A percentile compares a stretch with the other conserved stretches of the same genome.
Conservation (phyloP, 2,113 vertebrate genomes). For the Corythoichthys intestinalis region DNA sequence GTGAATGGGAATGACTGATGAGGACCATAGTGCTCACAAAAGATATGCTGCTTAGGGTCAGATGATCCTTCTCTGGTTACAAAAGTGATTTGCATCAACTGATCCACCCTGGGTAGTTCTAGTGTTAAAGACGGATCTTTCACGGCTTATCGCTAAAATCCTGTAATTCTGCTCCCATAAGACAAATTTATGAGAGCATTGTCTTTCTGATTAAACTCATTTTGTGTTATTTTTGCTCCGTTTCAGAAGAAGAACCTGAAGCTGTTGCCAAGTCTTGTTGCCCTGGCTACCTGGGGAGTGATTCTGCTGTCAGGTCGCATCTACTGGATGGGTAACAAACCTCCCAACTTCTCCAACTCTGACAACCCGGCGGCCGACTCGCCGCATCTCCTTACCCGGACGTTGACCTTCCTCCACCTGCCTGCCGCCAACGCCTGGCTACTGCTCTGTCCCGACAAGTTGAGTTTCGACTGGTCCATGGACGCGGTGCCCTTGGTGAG, state of each 20-base stretch:
- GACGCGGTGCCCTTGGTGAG: conserved; percentile 92
- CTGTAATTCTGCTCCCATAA: neutral
- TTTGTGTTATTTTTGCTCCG: conserved; percentile 4
- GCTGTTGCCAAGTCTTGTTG: conserved; percentile 79
- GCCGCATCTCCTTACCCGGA: conserved; percentile 80
- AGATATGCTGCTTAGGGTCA: too few relatives aligned
- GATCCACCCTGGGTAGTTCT: too few relatives aligned
- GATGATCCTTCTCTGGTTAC: too few relatives aligned
- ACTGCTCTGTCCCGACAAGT: conserved; percentile 88
- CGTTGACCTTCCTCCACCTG: conserved; percentile 88
- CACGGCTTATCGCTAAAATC: neutral
- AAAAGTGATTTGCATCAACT: too few relatives aligned
- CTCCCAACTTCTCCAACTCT: conserved; percentile 97
- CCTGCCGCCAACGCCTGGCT: conserved; percentile 93
- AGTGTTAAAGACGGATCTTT: too few relatives aligned
- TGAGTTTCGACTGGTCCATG: conserved; percentile 99
- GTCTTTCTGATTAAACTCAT: neutral
- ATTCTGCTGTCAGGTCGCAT: conserved; percentile 84
- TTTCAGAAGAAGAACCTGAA: conserved; percentile 83
- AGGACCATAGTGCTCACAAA: too few relatives aligned
- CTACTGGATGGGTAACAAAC: conserved; percentile 99
- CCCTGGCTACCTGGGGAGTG: conserved; percentile 83
- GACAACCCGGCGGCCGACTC: conserved; percentile 98
- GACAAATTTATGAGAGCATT: neutral
- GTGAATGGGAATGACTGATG: too few relatives aligned